Evolutionary conservation across 2,797 vertebrate species (phyloP).

Genomic region (Sternotherus odoratus): DNA sequence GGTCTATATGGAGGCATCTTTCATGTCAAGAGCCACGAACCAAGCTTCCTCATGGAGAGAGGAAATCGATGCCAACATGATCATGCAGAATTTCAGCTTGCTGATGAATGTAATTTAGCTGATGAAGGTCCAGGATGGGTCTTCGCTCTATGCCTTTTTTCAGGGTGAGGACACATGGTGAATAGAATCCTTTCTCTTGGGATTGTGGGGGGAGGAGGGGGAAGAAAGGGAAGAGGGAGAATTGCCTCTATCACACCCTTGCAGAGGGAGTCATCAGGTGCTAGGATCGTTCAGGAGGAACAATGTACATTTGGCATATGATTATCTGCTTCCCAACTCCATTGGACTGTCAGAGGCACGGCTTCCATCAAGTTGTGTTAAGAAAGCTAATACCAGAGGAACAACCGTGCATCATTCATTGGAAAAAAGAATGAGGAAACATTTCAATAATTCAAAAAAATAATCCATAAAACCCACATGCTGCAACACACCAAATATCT

Average conservation of each 20-base stretch:
- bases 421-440: not conserved
- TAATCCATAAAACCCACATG: not conserved
- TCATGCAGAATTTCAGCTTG: not conserved
- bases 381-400: not conserved
- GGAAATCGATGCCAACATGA: not conserved
- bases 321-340: not conserved
- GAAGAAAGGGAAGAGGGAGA: too few species aligned
- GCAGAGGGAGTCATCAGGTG: too few species aligned
- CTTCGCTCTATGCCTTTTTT: not conserved
- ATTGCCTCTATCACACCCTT: too few species aligned
- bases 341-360: not conserved
- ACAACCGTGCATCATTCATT: not conserved
- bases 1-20: too few species aligned
- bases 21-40: too few species aligned
- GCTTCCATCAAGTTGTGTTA: not conserved
- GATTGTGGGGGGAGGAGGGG: not conserved
- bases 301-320: rapidly evolving
- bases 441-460: not conserved
- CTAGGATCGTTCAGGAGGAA: rapidly evolving
- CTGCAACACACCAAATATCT: not conserved
- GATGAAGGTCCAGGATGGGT: not conserved
- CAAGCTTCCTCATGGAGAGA: too few species aligned
- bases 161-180: not conserved
- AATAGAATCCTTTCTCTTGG: not conserved
- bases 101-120: not conserved